Evolutionary conservation across 2,888 invertebrate genomes (phyloP).

Genomic region (Heteromurus nitidus): DNA sequence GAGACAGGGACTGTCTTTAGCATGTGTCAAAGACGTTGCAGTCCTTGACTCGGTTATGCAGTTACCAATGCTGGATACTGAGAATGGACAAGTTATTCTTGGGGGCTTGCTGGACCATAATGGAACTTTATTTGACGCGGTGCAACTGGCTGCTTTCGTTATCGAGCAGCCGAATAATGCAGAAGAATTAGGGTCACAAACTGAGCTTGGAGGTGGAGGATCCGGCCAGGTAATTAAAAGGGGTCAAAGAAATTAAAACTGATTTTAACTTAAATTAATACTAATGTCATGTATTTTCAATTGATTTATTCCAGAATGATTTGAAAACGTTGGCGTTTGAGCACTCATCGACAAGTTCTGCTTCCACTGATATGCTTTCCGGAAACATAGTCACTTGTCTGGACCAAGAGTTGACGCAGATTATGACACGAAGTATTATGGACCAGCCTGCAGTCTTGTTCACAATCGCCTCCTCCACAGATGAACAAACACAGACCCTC

Average conservation of each 20-base stretch:
- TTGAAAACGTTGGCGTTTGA: no score
- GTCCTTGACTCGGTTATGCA: conserved; percentile 39
- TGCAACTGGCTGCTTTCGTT: conserved; percentile 61
- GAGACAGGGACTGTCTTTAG: no score
- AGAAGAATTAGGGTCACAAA: no score
- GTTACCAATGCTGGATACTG: conserved; percentile 43
- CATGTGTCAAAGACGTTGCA: conserved; percentile 55
- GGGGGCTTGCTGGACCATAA: conserved; percentile 69
- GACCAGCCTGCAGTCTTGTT: conserved; percentile 26
- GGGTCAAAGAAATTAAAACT: not conserved
- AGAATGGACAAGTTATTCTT: conserved; percentile 59
- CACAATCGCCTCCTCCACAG: no score
- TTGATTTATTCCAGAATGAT: no score
- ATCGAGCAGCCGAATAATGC: conserved; percentile 54
- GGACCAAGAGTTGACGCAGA: conserved; percentile 10
- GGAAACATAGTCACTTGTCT: conserved; percentile 30
- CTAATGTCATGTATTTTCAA: not conserved
- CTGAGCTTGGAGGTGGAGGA: not conserved
- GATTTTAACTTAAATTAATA: not conserved
- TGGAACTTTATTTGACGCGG: conserved; percentile 66
- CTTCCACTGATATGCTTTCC: not conserved
- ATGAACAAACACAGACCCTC: not conserved
- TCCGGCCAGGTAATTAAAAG: not conserved
- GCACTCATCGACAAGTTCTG: no score
- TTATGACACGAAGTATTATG: not conserved